phyloP scores from a whole-genome alignment of 2,797 vertebrate species.

The Pseudochirops cupreus region DNA sequence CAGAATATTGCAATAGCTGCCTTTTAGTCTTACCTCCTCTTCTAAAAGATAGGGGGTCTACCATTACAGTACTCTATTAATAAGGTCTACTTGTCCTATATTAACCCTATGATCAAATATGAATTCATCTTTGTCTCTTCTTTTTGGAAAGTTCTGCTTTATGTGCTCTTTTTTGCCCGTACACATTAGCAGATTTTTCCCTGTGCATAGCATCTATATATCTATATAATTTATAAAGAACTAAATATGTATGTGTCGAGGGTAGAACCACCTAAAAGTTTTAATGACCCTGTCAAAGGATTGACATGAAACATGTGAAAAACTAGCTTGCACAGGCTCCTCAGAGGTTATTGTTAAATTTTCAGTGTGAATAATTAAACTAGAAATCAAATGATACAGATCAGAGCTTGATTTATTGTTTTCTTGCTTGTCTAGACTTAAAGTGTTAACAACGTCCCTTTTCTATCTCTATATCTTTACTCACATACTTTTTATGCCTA shows the following conservation, averaged over 20 bases:
- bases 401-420: background rate
- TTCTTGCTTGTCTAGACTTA: background rate
- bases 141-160: background rate
- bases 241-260: too few relatives aligned
- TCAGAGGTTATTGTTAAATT: background rate
- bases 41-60: background rate
- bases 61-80: background rate
- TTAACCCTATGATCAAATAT: background rate
- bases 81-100: background rate
- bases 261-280: background rate
- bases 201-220: background rate
- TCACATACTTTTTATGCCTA: background rate
- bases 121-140: background rate
- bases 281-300: background rate
- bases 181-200: too few relatives aligned
- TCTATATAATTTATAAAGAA: background rate
- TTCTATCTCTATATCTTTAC: background rate
- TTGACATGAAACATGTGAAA: background rate
- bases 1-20: background rate
- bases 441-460: background rate
- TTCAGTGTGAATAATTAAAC: background rate
- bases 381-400: background rate
- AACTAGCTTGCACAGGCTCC: background rate
- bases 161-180: background rate
- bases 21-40: background rate